Conservation (phyloP, 1,140 invertebrate genomes). For the Meloidogyne exigua region DNA sequence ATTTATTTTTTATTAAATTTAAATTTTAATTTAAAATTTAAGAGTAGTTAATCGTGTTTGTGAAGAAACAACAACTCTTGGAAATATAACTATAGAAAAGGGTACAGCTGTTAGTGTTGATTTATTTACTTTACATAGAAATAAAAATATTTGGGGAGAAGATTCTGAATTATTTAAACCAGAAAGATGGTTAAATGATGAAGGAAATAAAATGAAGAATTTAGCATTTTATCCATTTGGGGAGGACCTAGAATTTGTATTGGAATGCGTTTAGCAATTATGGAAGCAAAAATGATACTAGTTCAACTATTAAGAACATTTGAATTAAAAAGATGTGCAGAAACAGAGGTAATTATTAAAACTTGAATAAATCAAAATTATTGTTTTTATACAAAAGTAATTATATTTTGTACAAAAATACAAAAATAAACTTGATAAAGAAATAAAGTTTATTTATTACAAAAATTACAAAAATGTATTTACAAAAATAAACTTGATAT, state of each 20-base stretch:
- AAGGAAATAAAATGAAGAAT: neutral
- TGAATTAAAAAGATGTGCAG: neutral
- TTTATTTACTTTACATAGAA: conserved; percentile 38
- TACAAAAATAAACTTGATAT: conserved; percentile 1
- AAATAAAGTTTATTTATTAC: too few relatives aligned
- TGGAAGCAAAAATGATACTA: conserved; percentile 3
- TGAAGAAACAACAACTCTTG: conserved; percentile 38
- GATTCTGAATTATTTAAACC: conserved; percentile 44
- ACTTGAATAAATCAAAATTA: too few relatives aligned
- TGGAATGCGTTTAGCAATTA: conserved; percentile 3
- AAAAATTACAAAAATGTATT: too few relatives aligned
- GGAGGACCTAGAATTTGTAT: conserved; percentile 9
- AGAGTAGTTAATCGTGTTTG: conserved; percentile 36
- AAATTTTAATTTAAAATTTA: conserved; percentile 21
- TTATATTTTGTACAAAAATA: neutral
- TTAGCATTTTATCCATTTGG: conserved; percentile 1
- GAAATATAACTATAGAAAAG: conserved; percentile 33
- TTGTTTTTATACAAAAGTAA: neutral
- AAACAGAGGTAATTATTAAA: conserved; percentile 20
- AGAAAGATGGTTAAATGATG: conserved; percentile 30
- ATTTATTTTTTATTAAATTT: neutral
- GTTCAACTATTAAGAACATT: conserved; percentile 31
- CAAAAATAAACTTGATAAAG: too few relatives aligned
- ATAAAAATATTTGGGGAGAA: conserved; percentile 48
- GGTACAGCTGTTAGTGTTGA: conserved; percentile 36